Evolutionary conservation across 2,113 vertebrate genomes (phyloP).

Genomic region (Poeciliopsis occidentalis): DNA sequence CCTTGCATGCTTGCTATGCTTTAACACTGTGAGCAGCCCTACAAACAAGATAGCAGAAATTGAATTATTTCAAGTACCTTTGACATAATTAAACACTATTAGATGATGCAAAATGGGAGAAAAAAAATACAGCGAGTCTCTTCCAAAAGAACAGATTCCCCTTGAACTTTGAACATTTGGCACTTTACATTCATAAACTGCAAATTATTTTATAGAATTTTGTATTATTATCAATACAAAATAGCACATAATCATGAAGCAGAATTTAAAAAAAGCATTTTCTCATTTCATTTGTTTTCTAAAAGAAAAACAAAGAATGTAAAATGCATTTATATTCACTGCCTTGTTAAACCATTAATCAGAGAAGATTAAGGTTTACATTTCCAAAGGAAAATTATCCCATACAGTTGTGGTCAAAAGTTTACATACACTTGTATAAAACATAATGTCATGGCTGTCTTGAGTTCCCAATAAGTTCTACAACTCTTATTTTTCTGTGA

Average conservation of each 20-base stretch:
- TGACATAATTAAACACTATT: neutral
- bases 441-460: too few relatives aligned
- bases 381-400: neutral
- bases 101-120: neutral
- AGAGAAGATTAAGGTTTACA: neutral
- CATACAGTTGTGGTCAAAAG: too few relatives aligned
- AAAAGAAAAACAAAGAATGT: neutral
- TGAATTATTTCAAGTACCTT: neutral
- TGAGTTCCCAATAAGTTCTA: too few relatives aligned
- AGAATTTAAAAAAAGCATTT: neutral
- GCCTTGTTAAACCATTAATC: neutral
- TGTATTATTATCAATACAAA: neutral
- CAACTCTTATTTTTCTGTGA: too few relatives aligned
- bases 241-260: neutral
- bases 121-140: neutral
- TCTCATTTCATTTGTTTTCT: neutral
- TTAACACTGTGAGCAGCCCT: conserved; percentile 67
- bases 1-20: conserved; percentile 65
- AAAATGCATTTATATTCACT: neutral
- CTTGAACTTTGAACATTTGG: neutral
- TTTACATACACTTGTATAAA: too few relatives aligned
- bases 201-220: neutral
- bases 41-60: conserved; percentile 9
- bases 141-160: neutral
- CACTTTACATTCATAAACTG: neutral